These are phyloP conservation scores for Cephus rjabovi DNA, from an alignment of 2,888 invertebrate species.

Conservation along the genomic window DNA sequence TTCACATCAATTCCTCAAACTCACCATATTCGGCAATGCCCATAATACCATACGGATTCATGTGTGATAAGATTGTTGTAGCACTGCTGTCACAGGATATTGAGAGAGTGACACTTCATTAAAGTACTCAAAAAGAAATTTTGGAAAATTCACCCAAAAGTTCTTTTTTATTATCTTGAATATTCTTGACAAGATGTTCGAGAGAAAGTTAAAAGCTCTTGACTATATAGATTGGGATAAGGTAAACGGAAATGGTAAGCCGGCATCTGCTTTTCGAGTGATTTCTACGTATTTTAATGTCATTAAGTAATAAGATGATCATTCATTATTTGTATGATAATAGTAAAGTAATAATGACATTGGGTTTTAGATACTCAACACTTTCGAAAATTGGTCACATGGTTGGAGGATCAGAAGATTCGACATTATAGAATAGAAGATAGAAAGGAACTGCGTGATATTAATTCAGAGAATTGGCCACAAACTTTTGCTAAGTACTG, in stretches of 20 bases:
- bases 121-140: too few relatives aligned
- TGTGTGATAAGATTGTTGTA: too few relatives aligned
- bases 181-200: conserved; percentile 74
- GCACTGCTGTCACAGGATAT: too few relatives aligned
- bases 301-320: background rate
- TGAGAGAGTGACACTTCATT: too few relatives aligned
- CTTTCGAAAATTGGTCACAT: conserved; percentile 83
- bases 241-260: conserved; percentile 78
- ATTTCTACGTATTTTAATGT: background rate
- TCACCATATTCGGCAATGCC: too few relatives aligned
- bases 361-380: conserved; percentile 74
- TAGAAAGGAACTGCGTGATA: conserved; percentile 78
- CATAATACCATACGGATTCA: too few relatives aligned
- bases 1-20: background rate
- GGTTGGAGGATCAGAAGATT: conserved; percentile 96
- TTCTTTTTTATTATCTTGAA: too few relatives aligned
- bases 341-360: background rate
- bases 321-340: conserved; percentile 3
- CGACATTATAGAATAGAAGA: conserved; percentile 88
- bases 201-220: conserved; percentile 81
- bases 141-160: too few relatives aligned
- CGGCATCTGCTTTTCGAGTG: conserved; percentile 13
- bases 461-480: conserved; percentile 77
- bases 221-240: conserved; percentile 81
- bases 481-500: conserved; percentile 80